Evolutionary conservation across 2,797 vertebrate species (phyloP).

Genomic region (Buphagus erythrorhynchus): DNA sequence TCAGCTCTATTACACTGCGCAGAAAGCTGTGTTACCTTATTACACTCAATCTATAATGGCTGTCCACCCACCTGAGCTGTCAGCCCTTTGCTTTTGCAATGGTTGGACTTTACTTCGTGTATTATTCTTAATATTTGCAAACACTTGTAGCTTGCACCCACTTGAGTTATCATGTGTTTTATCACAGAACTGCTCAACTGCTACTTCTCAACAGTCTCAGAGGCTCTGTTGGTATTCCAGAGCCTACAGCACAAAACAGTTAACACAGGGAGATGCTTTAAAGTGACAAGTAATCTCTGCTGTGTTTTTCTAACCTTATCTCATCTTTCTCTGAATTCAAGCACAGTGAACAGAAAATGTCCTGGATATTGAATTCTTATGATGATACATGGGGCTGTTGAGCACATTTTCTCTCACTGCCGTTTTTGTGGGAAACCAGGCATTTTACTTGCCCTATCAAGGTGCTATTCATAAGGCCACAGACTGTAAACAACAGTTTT

Average conservation of each 20-base stretch:
- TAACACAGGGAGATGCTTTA: not conserved
- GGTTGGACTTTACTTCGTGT: not conserved
- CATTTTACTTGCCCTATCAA: not conserved
- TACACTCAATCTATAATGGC: not conserved
- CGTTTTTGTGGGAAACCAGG: not conserved
- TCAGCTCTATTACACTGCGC: not conserved
- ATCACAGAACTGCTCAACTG: not conserved
- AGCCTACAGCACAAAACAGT: conserved; percentile 22
- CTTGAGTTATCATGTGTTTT: not conserved
- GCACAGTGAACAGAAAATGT: not conserved
- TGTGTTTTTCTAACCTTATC: conserved; percentile 53
- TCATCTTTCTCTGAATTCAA: conserved; percentile 4
- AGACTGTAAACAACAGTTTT: not conserved
- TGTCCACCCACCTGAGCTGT: not conserved
- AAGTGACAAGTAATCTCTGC: conserved; percentile 42
- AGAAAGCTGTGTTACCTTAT: not conserved
- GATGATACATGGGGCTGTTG: conserved; percentile 15
- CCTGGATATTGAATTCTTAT: conserved; percentile 41
- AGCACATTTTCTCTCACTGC: not conserved
- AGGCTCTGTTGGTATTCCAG: not conserved
- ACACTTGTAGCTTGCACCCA: not conserved
- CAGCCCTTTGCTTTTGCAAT: not conserved
- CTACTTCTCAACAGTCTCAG: not conserved
- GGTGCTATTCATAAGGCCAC: not conserved
- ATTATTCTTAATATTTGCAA: conserved; percentile 20